Evolutionary conservation across 1,140 invertebrate species (phyloP).

Genomic region (Hylyphantes graminicola): DNA sequence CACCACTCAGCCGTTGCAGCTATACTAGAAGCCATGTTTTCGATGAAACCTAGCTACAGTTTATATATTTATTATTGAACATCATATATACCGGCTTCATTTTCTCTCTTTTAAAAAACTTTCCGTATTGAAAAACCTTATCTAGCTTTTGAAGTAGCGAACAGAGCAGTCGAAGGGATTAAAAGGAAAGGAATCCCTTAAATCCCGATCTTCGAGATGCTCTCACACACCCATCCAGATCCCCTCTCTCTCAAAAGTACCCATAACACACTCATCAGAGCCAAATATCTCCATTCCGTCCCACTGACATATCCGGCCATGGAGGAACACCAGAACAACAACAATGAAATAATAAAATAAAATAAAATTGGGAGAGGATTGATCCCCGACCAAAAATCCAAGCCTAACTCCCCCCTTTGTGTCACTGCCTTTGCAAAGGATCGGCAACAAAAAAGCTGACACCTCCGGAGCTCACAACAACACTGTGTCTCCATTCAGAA

Average conservation of each 20-base stretch:
- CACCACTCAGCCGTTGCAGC: too few species aligned
- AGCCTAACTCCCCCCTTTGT: constrained; percentile 42
- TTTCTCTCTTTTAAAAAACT: not conserved
- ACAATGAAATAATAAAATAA: too few species aligned
- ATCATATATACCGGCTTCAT: too few species aligned
- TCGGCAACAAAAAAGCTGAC: constrained; percentile 39
- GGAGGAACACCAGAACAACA: not conserved
- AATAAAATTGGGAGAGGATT: not conserved
- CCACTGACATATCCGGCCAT: constrained; percentile 53
- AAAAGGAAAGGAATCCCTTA: not conserved
- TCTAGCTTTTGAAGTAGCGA: not conserved
- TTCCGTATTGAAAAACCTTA: constrained; percentile 4
- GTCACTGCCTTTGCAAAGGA: constrained; percentile 8
- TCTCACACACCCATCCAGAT: constrained; percentile 25
- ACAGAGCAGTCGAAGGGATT: constrained; percentile 7
- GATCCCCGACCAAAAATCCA: constrained; percentile 1
- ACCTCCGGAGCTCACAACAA: constrained; percentile 49
- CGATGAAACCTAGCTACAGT: too few species aligned
- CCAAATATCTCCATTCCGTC: constrained; percentile 55
- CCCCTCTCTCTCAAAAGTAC: not conserved
- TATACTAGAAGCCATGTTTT: too few species aligned
- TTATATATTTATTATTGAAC: too few species aligned
- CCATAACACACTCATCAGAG: constrained; percentile 56
- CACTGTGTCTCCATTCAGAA: constrained; percentile 44
- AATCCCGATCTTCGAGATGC: not conserved